A percentile compares a stretch with the other conserved stretches of the same genome.
Evolutionary conservation across 1,140 invertebrate species (phyloP).

Genomic region (Dendroctonus ponderosae): DNA sequence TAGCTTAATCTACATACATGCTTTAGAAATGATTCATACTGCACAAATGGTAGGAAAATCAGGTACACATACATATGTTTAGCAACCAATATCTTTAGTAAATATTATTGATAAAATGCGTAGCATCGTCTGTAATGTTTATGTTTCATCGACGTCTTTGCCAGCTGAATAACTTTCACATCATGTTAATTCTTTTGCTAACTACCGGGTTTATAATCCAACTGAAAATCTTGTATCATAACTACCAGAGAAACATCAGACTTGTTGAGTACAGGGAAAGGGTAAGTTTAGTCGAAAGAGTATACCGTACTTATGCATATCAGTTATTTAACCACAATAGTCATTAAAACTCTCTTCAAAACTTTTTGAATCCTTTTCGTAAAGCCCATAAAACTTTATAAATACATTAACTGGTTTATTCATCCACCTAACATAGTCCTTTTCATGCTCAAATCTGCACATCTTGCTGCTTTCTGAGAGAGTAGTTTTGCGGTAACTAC

Average conservation of each 20-base stretch:
- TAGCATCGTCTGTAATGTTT: conserved; percentile 32
- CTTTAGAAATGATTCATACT: too few relatives aligned
- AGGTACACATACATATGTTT: too few relatives aligned
- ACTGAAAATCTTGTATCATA: conserved; percentile 41
- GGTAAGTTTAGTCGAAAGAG: conserved; percentile 46
- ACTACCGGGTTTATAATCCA: conserved; percentile 42
- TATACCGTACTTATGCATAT: background rate
- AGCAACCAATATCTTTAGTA: background rate
- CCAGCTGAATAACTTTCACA: conserved; percentile 42
- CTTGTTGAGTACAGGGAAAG: conserved; percentile 49
- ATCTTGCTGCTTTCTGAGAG: too few relatives aligned
- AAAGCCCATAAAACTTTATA: too few relatives aligned
- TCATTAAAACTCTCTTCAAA: background rate
- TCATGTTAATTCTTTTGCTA: conserved; percentile 40
- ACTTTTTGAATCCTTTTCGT: conserved; percentile 3
- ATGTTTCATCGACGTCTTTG: conserved; percentile 25
- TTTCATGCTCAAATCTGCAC: too few relatives aligned
- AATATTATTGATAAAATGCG: conserved; percentile 26
- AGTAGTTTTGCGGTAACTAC: too few relatives aligned
- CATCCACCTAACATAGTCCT: too few relatives aligned
- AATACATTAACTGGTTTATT: too few relatives aligned
- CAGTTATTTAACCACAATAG: conserved; percentile 6
- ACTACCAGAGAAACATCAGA: conserved; percentile 41
- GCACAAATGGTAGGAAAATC: too few relatives aligned
- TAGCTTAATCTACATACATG: too few relatives aligned